phyloP scores from a whole-genome alignment of 1,140 invertebrate species.

The Samia ricini region DNA sequence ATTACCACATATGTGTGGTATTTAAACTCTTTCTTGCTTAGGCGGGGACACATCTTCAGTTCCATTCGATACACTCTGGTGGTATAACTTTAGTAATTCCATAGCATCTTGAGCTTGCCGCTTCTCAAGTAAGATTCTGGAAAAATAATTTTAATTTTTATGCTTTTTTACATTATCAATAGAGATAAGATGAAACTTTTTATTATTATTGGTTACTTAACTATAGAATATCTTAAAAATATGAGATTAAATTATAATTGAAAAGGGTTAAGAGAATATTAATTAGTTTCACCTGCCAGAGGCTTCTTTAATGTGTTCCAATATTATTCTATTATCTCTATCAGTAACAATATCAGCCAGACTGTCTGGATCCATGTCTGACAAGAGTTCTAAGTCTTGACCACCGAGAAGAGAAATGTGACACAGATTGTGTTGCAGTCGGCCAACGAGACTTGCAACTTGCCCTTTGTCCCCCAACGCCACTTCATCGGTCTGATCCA shows the following conservation, averaged over 20 bases:
- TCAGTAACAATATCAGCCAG: conserved; percentile 87
- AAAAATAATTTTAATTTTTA: conserved; percentile 27
- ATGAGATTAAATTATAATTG: background rate
- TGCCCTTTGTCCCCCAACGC: conserved; percentile 77
- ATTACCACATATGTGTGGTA: conserved; percentile 30
- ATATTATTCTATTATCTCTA: conserved; percentile 85
- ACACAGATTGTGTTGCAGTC: conserved; percentile 86
- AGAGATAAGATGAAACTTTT: too few species aligned
- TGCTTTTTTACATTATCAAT: background rate
- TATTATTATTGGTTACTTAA: too few species aligned
- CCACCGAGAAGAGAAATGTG: conserved; percentile 89
- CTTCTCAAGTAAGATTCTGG: conserved; percentile 85
- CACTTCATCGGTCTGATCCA: conserved; percentile 84
- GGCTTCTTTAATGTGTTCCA: conserved; percentile 90
- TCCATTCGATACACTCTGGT: conserved; percentile 75
- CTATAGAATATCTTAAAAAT: too few species aligned
- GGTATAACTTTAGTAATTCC: conserved; percentile 83
- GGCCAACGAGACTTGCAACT: conserved; percentile 83
- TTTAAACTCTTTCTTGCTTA: conserved; percentile 69
- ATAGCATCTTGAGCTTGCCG: conserved; percentile 90
- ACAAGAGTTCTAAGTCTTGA: conserved; percentile 87
- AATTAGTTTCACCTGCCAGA: conserved; percentile 82
- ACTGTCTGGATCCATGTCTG: conserved; percentile 91
- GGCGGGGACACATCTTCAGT: conserved; percentile 68
- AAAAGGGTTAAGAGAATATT: background rate